Base-by-base conservation (phyloP, 2,113 vertebrate species). In the Bufo bufo region DNA sequence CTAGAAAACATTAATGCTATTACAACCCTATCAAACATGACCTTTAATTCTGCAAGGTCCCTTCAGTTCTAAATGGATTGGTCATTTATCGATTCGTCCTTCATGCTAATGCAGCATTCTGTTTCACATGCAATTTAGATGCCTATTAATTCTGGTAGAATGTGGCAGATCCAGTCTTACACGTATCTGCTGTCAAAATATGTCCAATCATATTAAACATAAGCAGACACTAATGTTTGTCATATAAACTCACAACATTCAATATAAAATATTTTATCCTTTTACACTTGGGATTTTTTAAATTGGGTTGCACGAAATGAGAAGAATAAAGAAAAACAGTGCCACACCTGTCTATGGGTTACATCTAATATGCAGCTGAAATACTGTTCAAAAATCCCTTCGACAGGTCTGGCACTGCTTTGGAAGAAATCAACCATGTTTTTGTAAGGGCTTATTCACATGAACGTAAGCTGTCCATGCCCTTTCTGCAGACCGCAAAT, bases 11-110 rank as follows among this genome's bases (percentile, higher is more conserved):
- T 52, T 90, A 89, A 54, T 85, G 69, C 90, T 91, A 83, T 89
- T 88, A 80, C 90, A 91, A 90, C 91, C 91, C 91, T 85, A 88
- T 90, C 90, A 94, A 90, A 79, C 86, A 33, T 85, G 91, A 90
- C 92, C 89, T 94, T 90, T 6, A 81, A 50, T 90, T 91, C 90
- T 83, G 84, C 82, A 91, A 89, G 90, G 85, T 89, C 90, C 92
- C 78, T 91, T 89, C 88, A 69, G 88, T 43, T 82, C 66, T 84
- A 86, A 90, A 85, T 79, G 85, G 90, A 91, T 89, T 75, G 87
- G 63, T 85, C 82, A 63, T 82, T 92, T 94, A 94, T 94, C 91
- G 93, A 94, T 93, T 91, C 85, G 2, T 56, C n/a, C 45, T 90
- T 92, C 87, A 43, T 89, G 79, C 59, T 90, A 90, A 90, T 87